Evolutionary conservation across 2,888 invertebrate genomes (phyloP).

Genomic region (Alentia gelatinosa): DNA sequence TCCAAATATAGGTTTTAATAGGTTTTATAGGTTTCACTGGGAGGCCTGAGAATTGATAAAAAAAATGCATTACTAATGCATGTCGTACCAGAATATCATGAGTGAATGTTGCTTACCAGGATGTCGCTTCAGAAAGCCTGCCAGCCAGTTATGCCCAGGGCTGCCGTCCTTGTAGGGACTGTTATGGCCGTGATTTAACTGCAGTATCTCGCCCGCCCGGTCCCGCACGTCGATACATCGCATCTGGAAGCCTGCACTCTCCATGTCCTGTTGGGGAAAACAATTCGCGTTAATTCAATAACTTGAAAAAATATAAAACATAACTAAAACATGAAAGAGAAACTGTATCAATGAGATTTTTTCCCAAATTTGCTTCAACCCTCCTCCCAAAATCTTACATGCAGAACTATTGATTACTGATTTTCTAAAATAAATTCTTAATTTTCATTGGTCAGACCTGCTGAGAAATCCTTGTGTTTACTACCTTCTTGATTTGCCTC

Average conservation of each 20-base stretch:
- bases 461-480: no score
- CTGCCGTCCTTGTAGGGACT: slow-evolving; percentile 63
- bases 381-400: no score
- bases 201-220: slow-evolving; percentile 65
- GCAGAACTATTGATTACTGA: no score
- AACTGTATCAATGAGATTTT: not conserved
- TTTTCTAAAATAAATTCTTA: no score
- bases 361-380: no score
- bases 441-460: no score
- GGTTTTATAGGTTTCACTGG: no score
- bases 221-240: slow-evolving; percentile 65
- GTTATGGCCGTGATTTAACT: slow-evolving; percentile 66
- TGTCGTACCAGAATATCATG: not conserved
- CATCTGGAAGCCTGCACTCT: slow-evolving; percentile 65
- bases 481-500: no score
- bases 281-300: no score
- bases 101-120: slow-evolving; percentile 57
- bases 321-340: no score
- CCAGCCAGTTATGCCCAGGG: slow-evolving; percentile 69
- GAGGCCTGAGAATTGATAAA: not conserved
- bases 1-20: no score
- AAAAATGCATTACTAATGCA: not conserved
- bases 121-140: slow-evolving; percentile 68
- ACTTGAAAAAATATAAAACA: no score
- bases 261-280: slow-evolving; percentile 63